A percentile compares a stretch with the other conserved stretches of the same genome.
Conservation (phyloP, 2,888 invertebrate genomes). For the Pheosia tremula region DNA sequence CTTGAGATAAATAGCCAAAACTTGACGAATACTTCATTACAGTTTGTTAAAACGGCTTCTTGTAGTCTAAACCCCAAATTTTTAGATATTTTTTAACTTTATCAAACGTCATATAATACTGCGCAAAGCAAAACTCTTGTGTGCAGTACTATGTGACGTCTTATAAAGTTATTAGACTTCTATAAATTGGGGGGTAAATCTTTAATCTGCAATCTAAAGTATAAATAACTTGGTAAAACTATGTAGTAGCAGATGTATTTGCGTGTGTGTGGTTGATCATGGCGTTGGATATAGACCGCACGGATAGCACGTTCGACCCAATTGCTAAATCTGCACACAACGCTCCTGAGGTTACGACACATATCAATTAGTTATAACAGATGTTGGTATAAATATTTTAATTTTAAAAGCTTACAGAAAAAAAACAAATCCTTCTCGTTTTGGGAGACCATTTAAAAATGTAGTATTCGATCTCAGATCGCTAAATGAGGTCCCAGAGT, state of each 20-base stretch:
- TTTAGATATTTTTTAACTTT: no score
- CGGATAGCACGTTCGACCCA: conserved; percentile 49
- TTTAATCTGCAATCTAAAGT: conserved; percentile 9
- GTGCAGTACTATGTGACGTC: no score
- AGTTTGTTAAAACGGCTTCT: no score
- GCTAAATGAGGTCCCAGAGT: neutral
- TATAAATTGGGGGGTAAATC: no score
- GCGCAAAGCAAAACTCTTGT: no score
- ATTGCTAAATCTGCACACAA: conserved; percentile 47
- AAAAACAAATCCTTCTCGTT: neutral
- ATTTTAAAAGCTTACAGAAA: neutral
- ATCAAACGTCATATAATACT: no score
- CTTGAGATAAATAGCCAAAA: no score
- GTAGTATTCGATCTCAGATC: no score
- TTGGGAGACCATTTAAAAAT: neutral
- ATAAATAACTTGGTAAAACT: conserved; percentile 20
- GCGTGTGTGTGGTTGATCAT: conserved; percentile 32
- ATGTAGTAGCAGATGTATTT: conserved; percentile 25
- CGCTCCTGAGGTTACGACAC: conserved; percentile 38
- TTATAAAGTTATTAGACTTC: no score
- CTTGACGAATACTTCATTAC: no score
- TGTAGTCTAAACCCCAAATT: no score
- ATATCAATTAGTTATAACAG: conserved; percentile 40
- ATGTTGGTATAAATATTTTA: neutral
- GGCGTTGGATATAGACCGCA: conserved; percentile 22